Conservation (phyloP, 1,140 invertebrate genomes). For the Philopotamus ludificatus region DNA sequence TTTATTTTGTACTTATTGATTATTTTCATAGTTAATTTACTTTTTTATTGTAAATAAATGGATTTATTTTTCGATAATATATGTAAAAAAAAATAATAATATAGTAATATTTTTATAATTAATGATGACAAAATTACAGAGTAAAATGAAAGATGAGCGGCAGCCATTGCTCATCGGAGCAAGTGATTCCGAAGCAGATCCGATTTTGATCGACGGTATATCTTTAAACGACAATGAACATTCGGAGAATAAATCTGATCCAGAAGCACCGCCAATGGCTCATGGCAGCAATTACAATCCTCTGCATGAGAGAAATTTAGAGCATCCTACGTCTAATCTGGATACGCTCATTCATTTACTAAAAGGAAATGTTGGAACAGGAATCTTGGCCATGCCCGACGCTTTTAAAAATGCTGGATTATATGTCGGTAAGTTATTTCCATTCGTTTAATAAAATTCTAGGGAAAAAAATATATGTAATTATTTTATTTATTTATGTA, state of each 20-base stretch:
- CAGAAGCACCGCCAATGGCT: slow-evolving; percentile 11
- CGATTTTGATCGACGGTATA: slow-evolving; percentile 23
- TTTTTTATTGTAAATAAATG: too few relatives aligned
- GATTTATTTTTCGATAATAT: too few relatives aligned
- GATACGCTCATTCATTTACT: slow-evolving; percentile 78
- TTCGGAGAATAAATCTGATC: slow-evolving; percentile 9
- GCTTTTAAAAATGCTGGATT: slow-evolving; percentile 81
- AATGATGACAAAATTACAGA: slow-evolving; percentile 16
- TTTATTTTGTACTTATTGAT: too few relatives aligned
- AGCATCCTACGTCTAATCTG: slow-evolving; percentile 77
- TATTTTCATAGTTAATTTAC: too few relatives aligned
- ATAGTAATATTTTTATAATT: background rate
- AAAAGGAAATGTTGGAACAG: slow-evolving; percentile 83
- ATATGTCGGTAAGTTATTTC: slow-evolving; percentile 60
- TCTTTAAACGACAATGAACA: background rate
- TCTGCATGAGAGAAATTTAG: slow-evolving; percentile 63
- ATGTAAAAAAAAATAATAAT: too few relatives aligned
- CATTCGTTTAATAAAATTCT: background rate
- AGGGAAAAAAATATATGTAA: background rate
- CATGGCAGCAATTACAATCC: slow-evolving; percentile 60
- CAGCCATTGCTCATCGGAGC: slow-evolving; percentile 37
- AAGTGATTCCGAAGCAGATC: slow-evolving; percentile 26
- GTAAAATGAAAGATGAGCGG: slow-evolving; percentile 41
- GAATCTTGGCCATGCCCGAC: slow-evolving; percentile 82
- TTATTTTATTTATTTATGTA: background rate